Percentiles rank a stretch among this genome's conserved stretches.
These are phyloP conservation scores for Vidua chalybeata DNA, from an alignment of 2,113 vertebrate species.

Conservation along the genomic window DNA sequence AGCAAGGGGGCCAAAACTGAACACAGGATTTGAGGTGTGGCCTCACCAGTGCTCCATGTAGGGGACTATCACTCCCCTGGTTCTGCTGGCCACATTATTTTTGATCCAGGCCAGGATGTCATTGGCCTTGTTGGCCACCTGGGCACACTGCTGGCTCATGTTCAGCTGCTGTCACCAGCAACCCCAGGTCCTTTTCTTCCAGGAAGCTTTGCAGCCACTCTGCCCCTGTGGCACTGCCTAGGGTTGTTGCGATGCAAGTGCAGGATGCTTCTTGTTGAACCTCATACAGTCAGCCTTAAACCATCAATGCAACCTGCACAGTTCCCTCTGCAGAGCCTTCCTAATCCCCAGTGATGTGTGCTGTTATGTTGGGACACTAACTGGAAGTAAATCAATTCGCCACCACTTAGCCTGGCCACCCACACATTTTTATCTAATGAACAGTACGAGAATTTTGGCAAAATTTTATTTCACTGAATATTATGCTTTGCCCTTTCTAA, in stretches of 20 bases:
- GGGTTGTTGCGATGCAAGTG: not conserved
- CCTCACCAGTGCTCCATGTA: too few relatives aligned
- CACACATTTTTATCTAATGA: not conserved
- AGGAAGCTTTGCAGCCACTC: not conserved
- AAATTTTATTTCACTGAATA: not conserved
- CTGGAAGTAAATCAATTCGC: not conserved
- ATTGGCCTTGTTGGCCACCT: too few relatives aligned
- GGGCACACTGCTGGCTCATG: not conserved
- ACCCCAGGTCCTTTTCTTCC: not conserved
- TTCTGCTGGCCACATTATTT: not conserved
- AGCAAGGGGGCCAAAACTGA: rapidly evolving
- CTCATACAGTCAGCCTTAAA: too few relatives aligned
- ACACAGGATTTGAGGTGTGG: not conserved
- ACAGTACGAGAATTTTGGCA: not conserved
- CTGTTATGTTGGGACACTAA: not conserved
- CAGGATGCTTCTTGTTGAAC: not conserved
- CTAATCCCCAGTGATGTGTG: not conserved
- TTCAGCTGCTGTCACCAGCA: not conserved
- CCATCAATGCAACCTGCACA: rapidly evolving
- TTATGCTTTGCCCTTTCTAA: not conserved
- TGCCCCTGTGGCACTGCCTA: not conserved
- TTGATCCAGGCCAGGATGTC: not conserved
- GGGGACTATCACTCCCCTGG: rapidly evolving
- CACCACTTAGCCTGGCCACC: not conserved
- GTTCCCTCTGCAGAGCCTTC: not conserved